A percentile compares a stretch with the other conserved stretches of the same genome.
phyloP scores from a whole-genome alignment of 2,888 invertebrate genomes.

The Zaprionus lineosus region DNA sequence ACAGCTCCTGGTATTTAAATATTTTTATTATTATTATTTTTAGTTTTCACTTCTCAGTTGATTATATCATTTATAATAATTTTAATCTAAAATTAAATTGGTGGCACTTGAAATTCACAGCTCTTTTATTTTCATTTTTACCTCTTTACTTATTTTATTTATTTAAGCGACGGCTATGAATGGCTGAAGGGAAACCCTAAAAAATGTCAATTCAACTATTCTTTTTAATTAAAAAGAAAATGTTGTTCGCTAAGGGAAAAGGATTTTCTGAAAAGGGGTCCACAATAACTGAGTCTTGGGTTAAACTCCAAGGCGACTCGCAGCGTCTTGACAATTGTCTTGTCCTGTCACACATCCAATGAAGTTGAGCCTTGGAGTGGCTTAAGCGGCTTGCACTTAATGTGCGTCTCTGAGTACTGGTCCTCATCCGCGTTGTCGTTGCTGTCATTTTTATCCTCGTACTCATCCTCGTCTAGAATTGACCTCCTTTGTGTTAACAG shows the following conservation, averaged over 20 bases:
- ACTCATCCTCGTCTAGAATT: conserved; percentile 8
- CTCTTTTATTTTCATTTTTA: no score
- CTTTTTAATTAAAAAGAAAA: conserved; percentile 56
- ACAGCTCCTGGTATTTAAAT: no score
- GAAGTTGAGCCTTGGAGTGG: conserved; percentile 31
- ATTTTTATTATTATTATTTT: no score
- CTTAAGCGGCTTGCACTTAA: conserved; percentile 61
- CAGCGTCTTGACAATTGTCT: conserved; percentile 72
- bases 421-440: conserved; percentile 28
- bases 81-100: no score
- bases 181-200: conserved; percentile 61
- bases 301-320: conserved; percentile 19
- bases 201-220: conserved; percentile 38
- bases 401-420: conserved; percentile 32
- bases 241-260: conserved; percentile 26
- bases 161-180: no score
- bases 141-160: no score
- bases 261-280: conserved; percentile 39
- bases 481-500: conserved; percentile 51
- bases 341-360: conserved; percentile 56
- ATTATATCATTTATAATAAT: no score
- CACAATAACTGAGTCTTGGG: conserved; percentile 24
- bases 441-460: not conserved
- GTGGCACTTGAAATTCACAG: no score
- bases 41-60: no score